Conservation (phyloP, 1,140 invertebrate genomes). For the Macrobrachium nipponense region DNA sequence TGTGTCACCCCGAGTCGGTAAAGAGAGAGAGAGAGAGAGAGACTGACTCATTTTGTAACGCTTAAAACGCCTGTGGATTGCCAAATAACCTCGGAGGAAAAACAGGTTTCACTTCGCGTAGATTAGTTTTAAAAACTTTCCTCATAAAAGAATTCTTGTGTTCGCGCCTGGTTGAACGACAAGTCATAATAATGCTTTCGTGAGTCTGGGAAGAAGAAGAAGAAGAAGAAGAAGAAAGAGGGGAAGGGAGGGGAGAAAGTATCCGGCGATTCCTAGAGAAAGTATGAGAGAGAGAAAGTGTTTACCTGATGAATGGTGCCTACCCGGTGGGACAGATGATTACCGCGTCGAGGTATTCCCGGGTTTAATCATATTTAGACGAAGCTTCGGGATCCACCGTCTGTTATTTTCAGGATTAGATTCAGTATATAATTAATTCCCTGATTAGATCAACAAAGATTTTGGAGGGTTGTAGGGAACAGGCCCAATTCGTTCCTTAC, state of each 20-base stretch:
- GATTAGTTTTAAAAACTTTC: too few relatives aligned
- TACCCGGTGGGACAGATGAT: not conserved
- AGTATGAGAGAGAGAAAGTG: not conserved
- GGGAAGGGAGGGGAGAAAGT: not conserved
- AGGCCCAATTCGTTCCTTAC: too few relatives aligned
- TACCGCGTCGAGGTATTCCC: not conserved
- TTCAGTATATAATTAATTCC: too few relatives aligned
- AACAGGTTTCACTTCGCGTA: not conserved
- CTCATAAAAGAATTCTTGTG: not conserved
- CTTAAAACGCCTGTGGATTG: not conserved
- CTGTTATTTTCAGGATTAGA: too few relatives aligned
- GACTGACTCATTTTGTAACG: not conserved
- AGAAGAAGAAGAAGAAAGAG: not conserved
- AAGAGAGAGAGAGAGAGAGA: conserved; percentile 3
- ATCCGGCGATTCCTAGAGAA: not conserved
- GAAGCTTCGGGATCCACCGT: too few relatives aligned
- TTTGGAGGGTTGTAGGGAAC: too few relatives aligned
- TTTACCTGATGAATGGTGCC: too few relatives aligned
- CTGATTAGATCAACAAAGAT: too few relatives aligned
- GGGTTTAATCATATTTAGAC: not conserved
- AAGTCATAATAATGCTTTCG: too few relatives aligned
- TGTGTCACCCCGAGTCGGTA: not conserved
- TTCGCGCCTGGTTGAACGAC: not conserved
- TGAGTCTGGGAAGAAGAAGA: not conserved
- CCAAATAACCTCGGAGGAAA: not conserved